Evolutionary conservation across 2,888 invertebrate species (phyloP), one percentile per base, ranked within the genome.

Genomic region (Oscheius sp.): DNA sequence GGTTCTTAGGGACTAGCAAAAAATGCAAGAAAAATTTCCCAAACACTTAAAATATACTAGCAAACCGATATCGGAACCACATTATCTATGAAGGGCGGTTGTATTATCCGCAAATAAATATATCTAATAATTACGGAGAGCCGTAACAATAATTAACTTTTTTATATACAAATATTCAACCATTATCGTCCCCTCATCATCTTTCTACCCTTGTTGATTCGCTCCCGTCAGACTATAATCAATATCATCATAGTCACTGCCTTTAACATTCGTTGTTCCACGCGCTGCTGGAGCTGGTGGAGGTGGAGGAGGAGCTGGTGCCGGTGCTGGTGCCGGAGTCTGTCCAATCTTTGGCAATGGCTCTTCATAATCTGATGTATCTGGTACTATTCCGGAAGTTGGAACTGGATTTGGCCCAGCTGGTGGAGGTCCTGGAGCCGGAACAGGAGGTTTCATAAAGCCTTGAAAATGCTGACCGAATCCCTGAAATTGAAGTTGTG

Each of bases 201-300:
- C 14, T 14, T 9, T 41, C 41, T 41, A 41, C 12, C 41, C 41
- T 12, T 41, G 41, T 17, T n/a, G 26, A 26, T 59, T 59, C 5
- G 59, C 59, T 44, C 59, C 59, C 2, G 59, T 59, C 26, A 59
- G 28, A 44, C 44, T 44, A 20, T 59, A 59, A 24, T 59, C 59
- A 24, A 59, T 59, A 41, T 59, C 59, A 44, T 59, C 59, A 44
- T 59, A 59, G 26, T 59, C 30, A 6, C 44, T 26, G 30, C 54
- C 54, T n/a, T n/a, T n/a, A n/a, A n/a, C n/a, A n/a, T n/a, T n/a
- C n/a, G n/a, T n/a, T 2, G 28, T 30, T 26, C 28, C 26, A 9
- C 28, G 44, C 2, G 22, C 20, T 2, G 26, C 26, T 6, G 59
- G 59, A 28, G 44, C 44, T 28, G 59, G n/a, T 1, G 59, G 26